Conservation (phyloP, 1,140 invertebrate species). For the Anagrus nilaparvatae region DNA sequence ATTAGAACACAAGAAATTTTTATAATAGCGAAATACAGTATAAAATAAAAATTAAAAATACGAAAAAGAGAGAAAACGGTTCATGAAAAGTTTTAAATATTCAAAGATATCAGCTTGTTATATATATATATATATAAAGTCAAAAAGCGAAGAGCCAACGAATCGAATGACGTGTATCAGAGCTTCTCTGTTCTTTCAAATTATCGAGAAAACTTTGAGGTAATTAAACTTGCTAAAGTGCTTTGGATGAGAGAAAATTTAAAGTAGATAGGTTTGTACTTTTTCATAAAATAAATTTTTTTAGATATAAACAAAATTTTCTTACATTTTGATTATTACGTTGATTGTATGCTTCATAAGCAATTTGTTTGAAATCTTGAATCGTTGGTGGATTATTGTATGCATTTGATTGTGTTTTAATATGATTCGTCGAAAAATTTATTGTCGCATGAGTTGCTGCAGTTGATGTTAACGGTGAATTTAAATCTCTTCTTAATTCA, state of each 20-base stretch:
- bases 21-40: too few species aligned
- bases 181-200: conserved; percentile 27
- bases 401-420: neutral
- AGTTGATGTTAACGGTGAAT: conserved; percentile 18
- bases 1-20: too few species aligned
- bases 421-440: neutral
- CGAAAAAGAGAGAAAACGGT: too few species aligned
- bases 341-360: conserved; percentile 36
- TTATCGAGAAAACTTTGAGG: conserved; percentile 37
- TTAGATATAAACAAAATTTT: too few species aligned
- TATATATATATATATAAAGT: too few species aligned
- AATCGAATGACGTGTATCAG: conserved; percentile 25
- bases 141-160: conserved; percentile 2
- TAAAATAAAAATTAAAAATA: too few species aligned
- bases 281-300: too few species aligned
- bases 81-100: too few species aligned
- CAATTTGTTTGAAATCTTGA: conserved; percentile 37
- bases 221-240: conserved; percentile 35
- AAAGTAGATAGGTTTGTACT: too few species aligned
- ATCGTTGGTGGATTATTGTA: conserved; percentile 31
- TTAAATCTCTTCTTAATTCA: neutral
- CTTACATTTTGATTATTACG: conserved; percentile 36
- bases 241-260: too few species aligned
- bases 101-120: too few species aligned
- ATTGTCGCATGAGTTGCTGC: conserved; percentile 3